A percentile compares a stretch with the other conserved stretches of the same genome.
Evolutionary conservation across 2,888 invertebrate genomes (phyloP).

Genomic region (Nomada flava): DNA sequence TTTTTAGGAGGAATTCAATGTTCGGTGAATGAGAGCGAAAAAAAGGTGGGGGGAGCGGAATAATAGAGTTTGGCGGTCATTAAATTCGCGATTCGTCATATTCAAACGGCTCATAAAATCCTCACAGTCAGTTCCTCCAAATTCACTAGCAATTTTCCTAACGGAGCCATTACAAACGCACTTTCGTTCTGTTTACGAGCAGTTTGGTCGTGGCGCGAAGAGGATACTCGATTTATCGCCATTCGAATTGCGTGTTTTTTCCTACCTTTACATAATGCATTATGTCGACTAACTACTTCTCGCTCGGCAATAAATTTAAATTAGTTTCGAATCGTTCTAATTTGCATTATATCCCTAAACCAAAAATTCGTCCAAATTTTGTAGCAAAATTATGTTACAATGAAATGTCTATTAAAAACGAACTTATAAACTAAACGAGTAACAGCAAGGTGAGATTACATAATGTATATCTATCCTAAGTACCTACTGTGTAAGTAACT

Average conservation of each 20-base stretch:
- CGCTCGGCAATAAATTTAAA: too few species aligned
- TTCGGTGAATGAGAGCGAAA: slow-evolving; percentile 21
- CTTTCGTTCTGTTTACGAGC: slow-evolving; percentile 63
- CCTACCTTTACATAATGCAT: slow-evolving; percentile 2
- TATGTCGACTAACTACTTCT: too few species aligned
- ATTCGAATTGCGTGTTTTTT: slow-evolving; percentile 34
- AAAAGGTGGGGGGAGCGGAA: background rate
- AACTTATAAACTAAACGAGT: too few species aligned
- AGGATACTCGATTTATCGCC: slow-evolving; percentile 60
- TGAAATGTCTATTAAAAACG: too few species aligned
- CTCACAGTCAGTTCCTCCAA: slow-evolving; percentile 48
- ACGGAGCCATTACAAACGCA: slow-evolving; percentile 63
- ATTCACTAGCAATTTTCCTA: slow-evolving; percentile 70
- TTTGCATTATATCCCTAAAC: too few species aligned
- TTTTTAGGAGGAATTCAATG: slow-evolving; percentile 47
- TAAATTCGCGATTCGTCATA: slow-evolving; percentile 68
- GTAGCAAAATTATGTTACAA: too few species aligned
- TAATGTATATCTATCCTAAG: too few species aligned
- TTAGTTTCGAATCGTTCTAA: too few species aligned
- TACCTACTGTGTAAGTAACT: too few species aligned
- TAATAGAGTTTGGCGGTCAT: slow-evolving; percentile 44
- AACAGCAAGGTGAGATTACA: too few species aligned
- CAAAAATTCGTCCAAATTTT: too few species aligned
- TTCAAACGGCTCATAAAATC: slow-evolving; percentile 68
- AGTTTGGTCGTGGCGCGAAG: slow-evolving; percentile 44